Percentiles rank a stretch among this genome's conserved stretches.
These are phyloP conservation scores for Bicyclus anynana DNA, from an alignment of 1,140 invertebrate genomes.

Conservation along the genomic window DNA sequence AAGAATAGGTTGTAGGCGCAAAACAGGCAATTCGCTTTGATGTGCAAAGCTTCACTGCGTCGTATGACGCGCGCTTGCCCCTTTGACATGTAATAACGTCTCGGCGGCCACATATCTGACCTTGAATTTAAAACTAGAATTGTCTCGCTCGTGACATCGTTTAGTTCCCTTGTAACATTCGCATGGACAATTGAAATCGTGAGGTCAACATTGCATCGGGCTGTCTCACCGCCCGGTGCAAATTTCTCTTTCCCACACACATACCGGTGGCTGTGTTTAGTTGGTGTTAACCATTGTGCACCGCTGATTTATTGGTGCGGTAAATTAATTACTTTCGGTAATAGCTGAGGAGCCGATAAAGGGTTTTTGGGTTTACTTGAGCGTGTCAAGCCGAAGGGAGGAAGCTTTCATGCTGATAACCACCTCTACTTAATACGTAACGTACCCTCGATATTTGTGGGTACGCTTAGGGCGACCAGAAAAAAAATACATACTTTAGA, in stretches of 20 bases:
- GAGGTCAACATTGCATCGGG: conserved; percentile 67
- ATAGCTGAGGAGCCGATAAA: no score
- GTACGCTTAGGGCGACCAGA: no score
- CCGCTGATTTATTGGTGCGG: conserved; percentile 19
- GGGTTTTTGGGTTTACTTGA: no score
- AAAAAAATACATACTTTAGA: no score
- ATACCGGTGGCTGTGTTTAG: conserved; percentile 25
- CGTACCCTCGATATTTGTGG: no score
- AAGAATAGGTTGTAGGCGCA: background rate
- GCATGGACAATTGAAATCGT: conserved; percentile 75
- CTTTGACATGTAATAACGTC: conserved; percentile 39
- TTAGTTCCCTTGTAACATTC: conserved; percentile 67
- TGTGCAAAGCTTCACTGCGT: conserved; percentile 5
- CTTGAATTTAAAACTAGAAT: conserved; percentile 68
- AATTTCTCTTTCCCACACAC: conserved; percentile 72
- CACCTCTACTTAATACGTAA: no score
- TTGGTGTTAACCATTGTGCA: conserved; percentile 30
- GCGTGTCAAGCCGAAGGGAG: no score
- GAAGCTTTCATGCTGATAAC: no score
- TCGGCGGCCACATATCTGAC: conserved; percentile 52
- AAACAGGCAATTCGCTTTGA: conserved; percentile 11
- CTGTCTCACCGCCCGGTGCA: conserved; percentile 60
- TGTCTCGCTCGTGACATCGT: conserved; percentile 65
- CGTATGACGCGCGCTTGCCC: conserved; percentile 1
- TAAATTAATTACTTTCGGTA: conserved; percentile 14